Evolutionary conservation across 2,113 vertebrate genomes (phyloP), one percentile per base, ranked within the genome.

Genomic region (Chauna torquata): DNA sequence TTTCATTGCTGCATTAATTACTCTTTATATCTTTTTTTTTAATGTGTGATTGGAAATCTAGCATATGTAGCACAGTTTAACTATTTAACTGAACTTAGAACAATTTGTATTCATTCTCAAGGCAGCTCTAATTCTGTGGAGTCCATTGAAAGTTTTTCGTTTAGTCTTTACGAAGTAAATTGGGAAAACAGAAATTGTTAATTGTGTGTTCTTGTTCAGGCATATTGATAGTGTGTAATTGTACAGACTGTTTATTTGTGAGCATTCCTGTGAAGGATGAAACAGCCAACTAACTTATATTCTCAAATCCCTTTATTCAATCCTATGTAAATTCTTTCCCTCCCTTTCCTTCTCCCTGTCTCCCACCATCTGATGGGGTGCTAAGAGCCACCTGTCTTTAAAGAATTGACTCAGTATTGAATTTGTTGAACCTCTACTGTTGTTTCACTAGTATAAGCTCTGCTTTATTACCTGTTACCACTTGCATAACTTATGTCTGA

Each of bases 1-100:
- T 92, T 71, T 79, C 94, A 81, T 88, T 90, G 45, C 68, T 64
- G 2, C 71, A 10, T 92, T 95, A 94, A 95, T 95, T 95, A 94
- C 44, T 91, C 65, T 84, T 92, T 10, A 54, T 78, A 13, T 65
- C 62, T n/a, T 95, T 70, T 84, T 59, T 68, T 82, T 75, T 36
- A 66, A 75, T 77, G 23, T 69, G 36, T 24, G 75, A 50, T n/a
- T 78, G n/a, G 55, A 90, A 69, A 89, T 84, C 52, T 28, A 82
- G 22, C 23, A 28, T 49, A n/a, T 58, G 45, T 74, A 61, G 45
- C 59, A 9, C 59, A 89, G 54, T 57, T 64, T 65, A 30, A 68
- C 27, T 96, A 4, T 82, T 94, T 88, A 86, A 75, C 24, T 36
- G 1, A 82, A 61, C 85, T 71, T 88, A 84, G 61, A 92, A 34